Evolutionary conservation across 1,140 invertebrate genomes (phyloP).

Genomic region (Aphelinus atriplicis): DNA sequence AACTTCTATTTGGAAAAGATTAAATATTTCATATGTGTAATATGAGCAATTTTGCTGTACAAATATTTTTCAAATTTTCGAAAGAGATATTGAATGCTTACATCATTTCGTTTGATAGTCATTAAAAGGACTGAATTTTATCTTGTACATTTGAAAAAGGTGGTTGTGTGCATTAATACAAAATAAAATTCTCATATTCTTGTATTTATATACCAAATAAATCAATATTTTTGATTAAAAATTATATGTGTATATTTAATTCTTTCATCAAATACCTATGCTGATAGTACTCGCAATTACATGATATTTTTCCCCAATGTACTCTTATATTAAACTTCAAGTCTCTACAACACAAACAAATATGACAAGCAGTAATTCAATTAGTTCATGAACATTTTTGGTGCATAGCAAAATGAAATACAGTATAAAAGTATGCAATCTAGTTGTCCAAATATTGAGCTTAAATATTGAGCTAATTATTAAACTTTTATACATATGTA

Average conservation of each 20-base stretch:
- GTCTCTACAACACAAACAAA: no score
- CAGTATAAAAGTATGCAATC: constrained; percentile 47
- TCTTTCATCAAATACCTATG: no score
- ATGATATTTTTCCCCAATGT: no score
- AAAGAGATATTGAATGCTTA: constrained; percentile 23
- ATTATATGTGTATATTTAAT: no score
- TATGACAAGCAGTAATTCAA: no score
- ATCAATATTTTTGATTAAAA: neutral
- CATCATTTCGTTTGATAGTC: constrained; percentile 15
- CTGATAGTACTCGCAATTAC: no score
- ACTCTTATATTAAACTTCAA: no score
- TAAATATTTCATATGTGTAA: constrained; percentile 49
- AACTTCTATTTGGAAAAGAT: constrained; percentile 70
- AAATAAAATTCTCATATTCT: constrained; percentile 28
- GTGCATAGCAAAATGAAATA: constrained; percentile 54
- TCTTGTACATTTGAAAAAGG: constrained; percentile 1
- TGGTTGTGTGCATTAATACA: constrained; percentile 2
- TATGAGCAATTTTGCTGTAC: constrained; percentile 12
- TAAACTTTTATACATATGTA: constrained; percentile 48
- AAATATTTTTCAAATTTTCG: constrained; percentile 7
- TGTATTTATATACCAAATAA: neutral
- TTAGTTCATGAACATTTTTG: no score
- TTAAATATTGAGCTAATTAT: no score
- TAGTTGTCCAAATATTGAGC: neutral
- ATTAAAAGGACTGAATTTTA: constrained; percentile 16